A percentile compares a stretch with the other conserved stretches of the same genome.
These are phyloP conservation scores for Amiota minor DNA, from an alignment of 2,888 invertebrate species.

Conservation along the genomic window DNA sequence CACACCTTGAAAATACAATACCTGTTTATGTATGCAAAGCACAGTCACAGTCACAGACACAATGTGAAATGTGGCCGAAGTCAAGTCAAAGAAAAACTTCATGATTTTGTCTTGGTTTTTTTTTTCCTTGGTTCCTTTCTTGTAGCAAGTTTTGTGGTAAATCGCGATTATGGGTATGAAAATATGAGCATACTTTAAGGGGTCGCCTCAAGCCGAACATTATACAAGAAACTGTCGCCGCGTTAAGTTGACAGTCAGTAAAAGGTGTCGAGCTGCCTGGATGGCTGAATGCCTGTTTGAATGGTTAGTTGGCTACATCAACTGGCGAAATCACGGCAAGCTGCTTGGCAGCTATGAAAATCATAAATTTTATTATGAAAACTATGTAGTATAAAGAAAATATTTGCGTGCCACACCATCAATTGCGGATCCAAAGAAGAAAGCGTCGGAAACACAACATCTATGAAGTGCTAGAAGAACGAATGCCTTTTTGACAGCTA, in stretches of 20 bases:
- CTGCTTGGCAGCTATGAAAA: slow-evolving; percentile 52
- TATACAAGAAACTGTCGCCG: slow-evolving; percentile 44
- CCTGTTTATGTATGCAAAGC: slow-evolving; percentile 68
- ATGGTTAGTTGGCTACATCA: slow-evolving; percentile 6
- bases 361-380: slow-evolving; percentile 58
- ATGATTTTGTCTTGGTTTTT: too few relatives aligned
- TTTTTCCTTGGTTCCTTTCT: slow-evolving; percentile 3
- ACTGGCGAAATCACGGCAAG: slow-evolving; percentile 49
- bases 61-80: slow-evolving; percentile 38
- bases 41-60: slow-evolving; percentile 60
- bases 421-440: background rate
- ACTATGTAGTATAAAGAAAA: slow-evolving; percentile 44
- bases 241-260: slow-evolving; percentile 54
- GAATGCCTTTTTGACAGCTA: slow-evolving; percentile 20
- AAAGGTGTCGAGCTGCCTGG: slow-evolving; percentile 18
- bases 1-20: slow-evolving; percentile 44
- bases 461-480: background rate
- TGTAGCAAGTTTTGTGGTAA: slow-evolving; percentile 37
- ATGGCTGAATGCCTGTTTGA: too few relatives aligned
- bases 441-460: slow-evolving; percentile 24
- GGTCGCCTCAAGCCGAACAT: slow-evolving; percentile 2
- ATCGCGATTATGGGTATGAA: slow-evolving; percentile 20
- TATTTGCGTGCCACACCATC: background rate
- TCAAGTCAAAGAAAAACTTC: slow-evolving; percentile 1
- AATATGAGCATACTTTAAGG: slow-evolving; percentile 11